Evolutionary conservation across 2,113 vertebrate species (phyloP), one percentile per base, ranked within the genome.

Genomic region (Nannobrachium achirus): DNA sequence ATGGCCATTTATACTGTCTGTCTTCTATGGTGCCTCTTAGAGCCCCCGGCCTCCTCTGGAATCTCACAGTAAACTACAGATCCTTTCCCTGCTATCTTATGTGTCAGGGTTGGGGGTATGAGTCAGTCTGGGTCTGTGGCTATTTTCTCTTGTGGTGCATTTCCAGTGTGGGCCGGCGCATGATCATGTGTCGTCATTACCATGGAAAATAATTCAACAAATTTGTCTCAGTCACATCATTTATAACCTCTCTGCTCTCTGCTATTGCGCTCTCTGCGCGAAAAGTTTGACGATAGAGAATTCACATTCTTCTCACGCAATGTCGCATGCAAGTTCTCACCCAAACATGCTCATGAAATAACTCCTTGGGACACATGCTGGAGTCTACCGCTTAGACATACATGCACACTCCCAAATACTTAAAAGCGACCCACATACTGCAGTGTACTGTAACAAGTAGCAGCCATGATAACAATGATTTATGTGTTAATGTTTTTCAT

Each of bases 401-500:
- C 65, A 57, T 14, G 38, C 48, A 49, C 39, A 69, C 40, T 51
- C 58, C 71, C 66, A 66, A 76, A 72, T 76, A 73, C 68, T 71
- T 82, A 87, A 79, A 87, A 84, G 79, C 83, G 81, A 52, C 66
- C 83, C 78, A 85, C 80, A 81, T 72, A 67, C 70, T 79, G 79
- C 73, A 74, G 75, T 73, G 71, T 60, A 82, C 80, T 69, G 75
- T 81, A 80, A 82, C 66, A 65, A 73, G 69, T 62, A 56, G 49
- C 66, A 78, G 82, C 56, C 82, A 68, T 76, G 80, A 87, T 88
- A 85, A 83, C 80, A 87, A 81, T 89, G 85, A 89, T 88, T 85
- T 84, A 87, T 89, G 81, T 74, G 67, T 81, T 82, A 69, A 85
- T 86, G 25, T 81, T 79, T 80, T 73, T 77, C 66, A 76, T 76